Percentiles rank a stretch among this genome's conserved stretches.
phyloP scores from a whole-genome alignment of 2,888 invertebrate species.

The Gonocerus acuteangulatus region DNA sequence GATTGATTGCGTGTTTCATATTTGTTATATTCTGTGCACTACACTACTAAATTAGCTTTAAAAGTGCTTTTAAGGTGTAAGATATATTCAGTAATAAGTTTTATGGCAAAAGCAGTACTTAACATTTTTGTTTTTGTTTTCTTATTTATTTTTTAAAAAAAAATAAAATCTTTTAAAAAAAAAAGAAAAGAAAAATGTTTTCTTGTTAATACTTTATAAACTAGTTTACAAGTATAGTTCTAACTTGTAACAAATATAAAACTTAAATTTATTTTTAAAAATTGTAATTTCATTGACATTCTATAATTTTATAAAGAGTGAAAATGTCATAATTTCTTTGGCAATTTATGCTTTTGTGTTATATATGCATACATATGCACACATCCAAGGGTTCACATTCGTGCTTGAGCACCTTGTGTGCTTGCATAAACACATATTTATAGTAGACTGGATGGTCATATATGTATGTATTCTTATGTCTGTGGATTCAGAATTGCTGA shows the following conservation, averaged over 20 bases:
- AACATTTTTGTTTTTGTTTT: constrained; percentile 13
- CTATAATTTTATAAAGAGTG: neutral
- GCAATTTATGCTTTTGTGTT: constrained; percentile 1
- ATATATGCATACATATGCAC: neutral
- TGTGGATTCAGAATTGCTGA: too few species aligned
- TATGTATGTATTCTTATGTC: too few species aligned
- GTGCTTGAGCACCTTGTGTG: neutral
- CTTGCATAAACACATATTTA: neutral
- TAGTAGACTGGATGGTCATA: neutral
- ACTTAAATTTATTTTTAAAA: too few species aligned
- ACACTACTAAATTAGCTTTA: constrained; percentile 21
- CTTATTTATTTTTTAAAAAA: constrained; percentile 6
- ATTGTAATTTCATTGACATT: neutral
- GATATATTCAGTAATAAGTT: constrained; percentile 20
- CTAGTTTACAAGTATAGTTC: too few species aligned
- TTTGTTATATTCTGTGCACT: constrained; percentile 22
- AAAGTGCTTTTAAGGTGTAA: constrained; percentile 24
- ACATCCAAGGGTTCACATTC: too few species aligned
- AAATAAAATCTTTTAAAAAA: constrained; percentile 11
- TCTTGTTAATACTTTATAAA: too few species aligned
- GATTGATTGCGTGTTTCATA: constrained; percentile 14
- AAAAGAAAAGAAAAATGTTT: neutral
- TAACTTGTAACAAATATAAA: too few species aligned
- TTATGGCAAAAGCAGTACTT: constrained; percentile 18
- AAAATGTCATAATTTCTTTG: neutral